Conservation (phyloP, 2,113 vertebrate species). For the Dunckerocampus dactyliophorus region DNA sequence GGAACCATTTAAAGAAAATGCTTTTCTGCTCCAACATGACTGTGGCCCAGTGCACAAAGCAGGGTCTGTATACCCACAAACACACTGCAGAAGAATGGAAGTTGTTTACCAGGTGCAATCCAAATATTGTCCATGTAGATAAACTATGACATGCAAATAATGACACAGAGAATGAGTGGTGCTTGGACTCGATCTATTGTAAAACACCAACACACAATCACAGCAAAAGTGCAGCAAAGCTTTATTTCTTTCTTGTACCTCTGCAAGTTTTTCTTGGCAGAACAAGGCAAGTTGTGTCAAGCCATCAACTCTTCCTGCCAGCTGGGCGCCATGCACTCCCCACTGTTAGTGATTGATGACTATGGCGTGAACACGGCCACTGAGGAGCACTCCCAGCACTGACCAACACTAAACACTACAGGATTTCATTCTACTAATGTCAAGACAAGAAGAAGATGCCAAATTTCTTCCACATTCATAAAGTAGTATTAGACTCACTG, state of each 20-base stretch:
- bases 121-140: too few relatives aligned
- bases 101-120: too few relatives aligned
- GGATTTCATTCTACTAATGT: conserved; percentile 39
- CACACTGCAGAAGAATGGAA: too few relatives aligned
- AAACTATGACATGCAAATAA: conserved; percentile 56
- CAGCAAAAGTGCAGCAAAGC: conserved; percentile 47
- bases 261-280: conserved; percentile 14
- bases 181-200: conserved; percentile 59
- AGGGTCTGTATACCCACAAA: too few relatives aligned
- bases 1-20: too few relatives aligned
- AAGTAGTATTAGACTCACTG: conserved; percentile 4
- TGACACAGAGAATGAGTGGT: conserved; percentile 54
- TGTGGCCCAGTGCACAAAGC: too few relatives aligned
- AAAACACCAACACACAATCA: conserved; percentile 71
- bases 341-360: conserved; percentile 74
- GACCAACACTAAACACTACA: conserved; percentile 40
- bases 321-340: conserved; percentile 39
- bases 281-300: conserved; percentile 67
- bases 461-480: conserved; percentile 7
- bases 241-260: conserved; percentile 75
- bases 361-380: conserved; percentile 40
- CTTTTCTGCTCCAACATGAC: too few relatives aligned
- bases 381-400: conserved; percentile 32
- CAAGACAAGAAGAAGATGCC: conserved; percentile 16
- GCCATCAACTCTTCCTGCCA: conserved; percentile 60